Evolutionary conservation across 2,797 vertebrate genomes (phyloP).

Genomic region (Takifugu rubripes): DNA sequence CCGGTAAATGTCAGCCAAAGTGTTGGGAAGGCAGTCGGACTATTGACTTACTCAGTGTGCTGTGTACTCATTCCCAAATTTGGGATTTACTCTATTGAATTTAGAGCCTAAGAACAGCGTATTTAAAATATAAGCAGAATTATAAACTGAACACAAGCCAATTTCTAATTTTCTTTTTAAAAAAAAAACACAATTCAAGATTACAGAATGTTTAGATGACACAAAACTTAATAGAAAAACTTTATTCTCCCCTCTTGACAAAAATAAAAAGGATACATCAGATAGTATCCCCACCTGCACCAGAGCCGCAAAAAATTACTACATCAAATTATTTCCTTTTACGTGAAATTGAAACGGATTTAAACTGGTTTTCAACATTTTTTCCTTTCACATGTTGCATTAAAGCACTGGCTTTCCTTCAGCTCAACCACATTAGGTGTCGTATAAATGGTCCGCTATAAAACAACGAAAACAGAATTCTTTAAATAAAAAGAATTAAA

Average conservation of each 20-base stretch:
- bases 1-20: no score
- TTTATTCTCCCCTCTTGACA: conserved; percentile 77
- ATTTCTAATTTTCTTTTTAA: no score
- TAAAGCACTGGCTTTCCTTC: conserved; percentile 51
- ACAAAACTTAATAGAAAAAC: conserved; percentile 71
- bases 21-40: no score
- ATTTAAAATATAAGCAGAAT: no score
- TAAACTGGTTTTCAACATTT: conserved; percentile 58
- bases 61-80: no score
- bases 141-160: no score
- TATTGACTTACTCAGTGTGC: no score
- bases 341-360: conserved; percentile 64
- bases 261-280: conserved; percentile 74
- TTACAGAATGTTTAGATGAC: conserved; percentile 12
- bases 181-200: neutral
- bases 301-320: conserved; percentile 55
- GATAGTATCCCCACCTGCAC: conserved; percentile 73
- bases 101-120: no score
- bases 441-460: conserved; percentile 71
- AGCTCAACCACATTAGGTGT: conserved; percentile 57
- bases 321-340: conserved; percentile 57
- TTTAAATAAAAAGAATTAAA: conserved; percentile 79
- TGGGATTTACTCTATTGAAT: no score
- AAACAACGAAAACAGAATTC: conserved; percentile 76
- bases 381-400: conserved; percentile 55